Evolutionary conservation across 2,888 invertebrate species (phyloP).

Genomic region (Cylindroiulus punctatus): DNA sequence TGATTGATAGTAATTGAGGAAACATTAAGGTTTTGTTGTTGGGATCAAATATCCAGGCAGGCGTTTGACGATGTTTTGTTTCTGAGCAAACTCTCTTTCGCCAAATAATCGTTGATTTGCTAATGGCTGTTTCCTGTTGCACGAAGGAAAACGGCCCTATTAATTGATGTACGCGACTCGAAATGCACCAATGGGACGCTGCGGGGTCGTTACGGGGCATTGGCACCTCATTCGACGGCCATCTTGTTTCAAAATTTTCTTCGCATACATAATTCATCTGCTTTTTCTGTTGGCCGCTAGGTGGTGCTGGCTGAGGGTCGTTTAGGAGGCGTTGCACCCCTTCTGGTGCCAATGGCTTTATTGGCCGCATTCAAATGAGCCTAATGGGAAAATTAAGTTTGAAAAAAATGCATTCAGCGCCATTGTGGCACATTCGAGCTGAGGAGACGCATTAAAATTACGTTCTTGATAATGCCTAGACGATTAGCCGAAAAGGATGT

Average conservation of each 20-base stretch:
- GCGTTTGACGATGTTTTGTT: background rate
- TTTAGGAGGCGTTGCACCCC: background rate
- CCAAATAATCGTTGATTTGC: conserved; percentile 25
- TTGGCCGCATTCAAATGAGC: conserved; percentile 5
- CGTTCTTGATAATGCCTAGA: background rate
- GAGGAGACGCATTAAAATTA: conserved; percentile 16
- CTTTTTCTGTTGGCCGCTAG: background rate
- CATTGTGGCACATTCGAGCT: background rate
- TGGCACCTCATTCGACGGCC: background rate
- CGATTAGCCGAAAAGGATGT: background rate
- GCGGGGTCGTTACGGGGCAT: background rate
- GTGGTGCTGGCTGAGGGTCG: background rate
- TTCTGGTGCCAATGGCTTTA: background rate
- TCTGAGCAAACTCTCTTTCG: conserved; percentile 9
- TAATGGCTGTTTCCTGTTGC: conserved; percentile 32
- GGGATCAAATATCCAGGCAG: background rate
- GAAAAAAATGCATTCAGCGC: background rate
- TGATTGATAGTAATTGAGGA: conserved; percentile 32
- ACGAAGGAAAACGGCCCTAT: background rate
- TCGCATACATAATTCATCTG: background rate
- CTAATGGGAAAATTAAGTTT: conserved; percentile 24
- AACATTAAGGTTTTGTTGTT: conserved; percentile 32
- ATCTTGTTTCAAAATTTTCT: background rate
- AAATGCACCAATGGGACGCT: conserved; percentile 4
- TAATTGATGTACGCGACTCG: conserved; percentile 15